Percentiles rank a stretch among this genome's conserved stretches.
phyloP scores from a whole-genome alignment of 2,113 vertebrate species.

The Thinocorus orbignyianus region DNA sequence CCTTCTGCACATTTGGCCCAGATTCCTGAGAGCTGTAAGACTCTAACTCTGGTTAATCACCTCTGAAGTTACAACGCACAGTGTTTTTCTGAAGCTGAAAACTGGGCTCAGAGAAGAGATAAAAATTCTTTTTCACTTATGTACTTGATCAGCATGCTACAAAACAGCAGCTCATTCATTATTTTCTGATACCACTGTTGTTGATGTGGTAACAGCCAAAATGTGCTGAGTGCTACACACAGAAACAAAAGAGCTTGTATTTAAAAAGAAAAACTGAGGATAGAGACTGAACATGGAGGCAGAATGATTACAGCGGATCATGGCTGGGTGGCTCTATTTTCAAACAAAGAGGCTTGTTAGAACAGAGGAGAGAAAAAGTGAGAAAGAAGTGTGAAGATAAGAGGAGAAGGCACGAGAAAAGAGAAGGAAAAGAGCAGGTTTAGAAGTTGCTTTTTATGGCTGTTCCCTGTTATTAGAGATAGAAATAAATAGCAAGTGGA shows the following conservation, averaged over 20 bases:
- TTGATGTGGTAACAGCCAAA: background rate
- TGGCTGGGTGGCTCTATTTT: background rate
- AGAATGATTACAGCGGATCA: background rate
- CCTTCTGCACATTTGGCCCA: slow-evolving; percentile 18
- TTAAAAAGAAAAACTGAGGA: background rate
- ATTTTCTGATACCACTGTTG: background rate
- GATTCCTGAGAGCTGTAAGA: background rate
- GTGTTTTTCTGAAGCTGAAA: background rate
- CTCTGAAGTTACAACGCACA: background rate
- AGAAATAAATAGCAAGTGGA: background rate
- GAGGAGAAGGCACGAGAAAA: background rate
- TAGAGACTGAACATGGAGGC: background rate
- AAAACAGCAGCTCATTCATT: background rate
- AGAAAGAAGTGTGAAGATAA: background rate
- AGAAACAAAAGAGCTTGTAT: background rate
- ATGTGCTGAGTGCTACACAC: background rate
- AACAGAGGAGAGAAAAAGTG: background rate
- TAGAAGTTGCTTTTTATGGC: background rate
- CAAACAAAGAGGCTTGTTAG: background rate
- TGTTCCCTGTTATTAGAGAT: background rate
- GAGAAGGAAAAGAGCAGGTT: background rate
- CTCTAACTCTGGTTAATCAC: background rate
- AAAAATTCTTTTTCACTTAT: background rate
- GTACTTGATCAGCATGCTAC: background rate
- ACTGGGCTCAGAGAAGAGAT: background rate